These are phyloP conservation scores for Yasuhikotakia modesta DNA, from an alignment of 2,797 vertebrate species.

Conservation along the genomic window DNA sequence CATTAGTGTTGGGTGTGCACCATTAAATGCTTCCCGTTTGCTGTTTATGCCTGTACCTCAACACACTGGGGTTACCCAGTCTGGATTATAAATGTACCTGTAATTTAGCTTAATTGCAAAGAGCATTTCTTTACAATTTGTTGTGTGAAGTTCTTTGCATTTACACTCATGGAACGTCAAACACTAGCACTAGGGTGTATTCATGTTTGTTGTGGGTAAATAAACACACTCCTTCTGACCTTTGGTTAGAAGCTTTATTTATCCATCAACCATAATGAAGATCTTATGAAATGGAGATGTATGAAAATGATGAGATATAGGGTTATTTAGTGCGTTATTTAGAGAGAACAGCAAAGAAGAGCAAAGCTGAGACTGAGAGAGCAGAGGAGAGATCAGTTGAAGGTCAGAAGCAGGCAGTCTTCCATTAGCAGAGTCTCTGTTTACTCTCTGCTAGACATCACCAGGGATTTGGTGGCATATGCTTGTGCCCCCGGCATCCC, in stretches of 20 bases:
- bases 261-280: constrained; percentile 26
- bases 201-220: neutral
- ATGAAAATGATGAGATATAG: constrained; percentile 5
- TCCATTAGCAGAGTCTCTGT: constrained; percentile 79
- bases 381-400: constrained; percentile 65
- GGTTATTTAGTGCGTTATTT: constrained; percentile 37
- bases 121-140: neutral
- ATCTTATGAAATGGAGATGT: neutral
- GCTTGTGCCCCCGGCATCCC: constrained; percentile 79
- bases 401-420: constrained; percentile 71
- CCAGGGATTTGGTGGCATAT: constrained; percentile 80
- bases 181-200: neutral
- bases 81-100: constrained; percentile 17
- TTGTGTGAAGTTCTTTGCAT: neutral
- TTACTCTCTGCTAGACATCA: constrained; percentile 73
- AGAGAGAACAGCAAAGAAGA: constrained; percentile 31
- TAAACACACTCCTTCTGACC: neutral
- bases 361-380: constrained; percentile 14
- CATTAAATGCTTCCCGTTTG: constrained; percentile 45
- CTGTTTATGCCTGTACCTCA: constrained; percentile 22
- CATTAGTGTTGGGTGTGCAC: constrained; percentile 40
- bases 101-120: neutral
- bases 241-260: constrained; percentile 19
- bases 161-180: neutral
- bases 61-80: constrained; percentile 21